Evolutionary conservation across 2,888 invertebrate genomes (phyloP).

Genomic region (Netelia inedita): DNA sequence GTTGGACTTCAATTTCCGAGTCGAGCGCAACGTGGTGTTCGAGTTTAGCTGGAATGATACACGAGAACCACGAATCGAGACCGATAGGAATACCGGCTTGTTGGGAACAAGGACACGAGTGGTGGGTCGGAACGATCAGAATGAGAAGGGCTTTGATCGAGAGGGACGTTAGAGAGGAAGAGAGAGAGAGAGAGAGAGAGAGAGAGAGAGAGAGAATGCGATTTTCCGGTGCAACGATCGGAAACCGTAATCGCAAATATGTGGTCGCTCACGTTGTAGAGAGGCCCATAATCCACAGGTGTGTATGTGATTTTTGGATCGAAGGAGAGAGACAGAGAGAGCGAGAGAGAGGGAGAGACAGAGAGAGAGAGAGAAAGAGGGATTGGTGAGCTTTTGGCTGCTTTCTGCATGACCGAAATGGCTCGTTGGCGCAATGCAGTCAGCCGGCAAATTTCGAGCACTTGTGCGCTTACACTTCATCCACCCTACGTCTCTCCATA

Average conservation of each 20-base stretch:
- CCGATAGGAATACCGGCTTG: conserved; percentile 1
- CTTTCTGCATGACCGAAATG: conserved; percentile 43
- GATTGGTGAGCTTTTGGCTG: conserved; percentile 31
- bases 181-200: conserved; percentile 12
- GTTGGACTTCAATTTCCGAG: conserved; percentile 43
- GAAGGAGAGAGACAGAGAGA: conserved; percentile 10
- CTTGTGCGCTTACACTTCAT: conserved; percentile 6
- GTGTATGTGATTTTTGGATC: conserved; percentile 38
- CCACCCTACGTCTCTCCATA: background rate
- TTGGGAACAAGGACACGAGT: conserved; percentile 18
- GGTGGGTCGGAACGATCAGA: conserved; percentile 1
- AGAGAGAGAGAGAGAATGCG: conserved; percentile 3
- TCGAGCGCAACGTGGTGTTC: background rate
- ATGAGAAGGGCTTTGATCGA: conserved; percentile 27
- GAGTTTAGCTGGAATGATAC: conserved; percentile 54
- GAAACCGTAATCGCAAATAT: conserved; percentile 64
- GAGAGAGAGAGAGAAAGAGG: conserved; percentile 12
- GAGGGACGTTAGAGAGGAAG: background rate
- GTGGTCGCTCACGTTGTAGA: conserved; percentile 47
- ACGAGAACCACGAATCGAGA: conserved; percentile 49
- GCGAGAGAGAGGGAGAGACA: conserved; percentile 4
- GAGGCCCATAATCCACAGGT: conserved; percentile 68
- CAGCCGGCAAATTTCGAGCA: conserved; percentile 50
- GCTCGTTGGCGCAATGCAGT: conserved; percentile 66
- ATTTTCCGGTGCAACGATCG: conserved; percentile 59